phyloP scores from a whole-genome alignment of 2,888 invertebrate genomes.

The Neuroscelio doddi region DNA sequence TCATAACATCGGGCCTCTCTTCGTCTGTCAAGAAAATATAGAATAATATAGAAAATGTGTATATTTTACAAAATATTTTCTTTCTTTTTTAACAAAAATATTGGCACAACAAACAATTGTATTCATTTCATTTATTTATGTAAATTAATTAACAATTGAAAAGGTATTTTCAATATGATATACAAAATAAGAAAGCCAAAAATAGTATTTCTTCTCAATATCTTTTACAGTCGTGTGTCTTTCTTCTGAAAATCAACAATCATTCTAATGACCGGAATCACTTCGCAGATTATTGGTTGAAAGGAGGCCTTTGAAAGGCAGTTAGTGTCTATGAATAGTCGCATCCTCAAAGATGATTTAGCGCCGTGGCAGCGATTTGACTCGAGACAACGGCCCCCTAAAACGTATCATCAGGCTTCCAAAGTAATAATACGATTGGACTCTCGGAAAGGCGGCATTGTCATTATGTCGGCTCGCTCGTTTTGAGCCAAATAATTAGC shows the following conservation, averaged over 20 bases:
- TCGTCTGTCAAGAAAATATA: no score
- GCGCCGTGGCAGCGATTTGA: slow-evolving; percentile 2
- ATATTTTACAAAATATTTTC: no score
- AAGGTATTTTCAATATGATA: no score
- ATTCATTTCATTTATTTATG: no score
- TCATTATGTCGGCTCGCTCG: slow-evolving; percentile 2
- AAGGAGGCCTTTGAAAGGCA: slow-evolving; percentile 2
- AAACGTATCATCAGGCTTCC: slow-evolving; percentile 9
- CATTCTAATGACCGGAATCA: neutral
- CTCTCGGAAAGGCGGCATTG: slow-evolving; percentile 5
- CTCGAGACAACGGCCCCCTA: slow-evolving; percentile 2
- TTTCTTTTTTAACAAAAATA: no score
- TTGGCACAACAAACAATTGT: no score
- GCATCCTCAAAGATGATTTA: slow-evolving; percentile 6
- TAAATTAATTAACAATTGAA: no score
- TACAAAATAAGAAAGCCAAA: no score
- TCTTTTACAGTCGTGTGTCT: no score
- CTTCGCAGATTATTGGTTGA: neutral
- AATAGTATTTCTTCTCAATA: no score
- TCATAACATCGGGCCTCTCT: no score
- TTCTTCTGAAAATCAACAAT: neutral
- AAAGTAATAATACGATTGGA: slow-evolving; percentile 1
- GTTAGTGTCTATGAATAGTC: slow-evolving; percentile 8
- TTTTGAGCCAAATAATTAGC: neutral
- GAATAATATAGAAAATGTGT: no score